Evolutionary conservation across 2,113 vertebrate species (phyloP).

Genomic region (Chaenocephalus aceratus): DNA sequence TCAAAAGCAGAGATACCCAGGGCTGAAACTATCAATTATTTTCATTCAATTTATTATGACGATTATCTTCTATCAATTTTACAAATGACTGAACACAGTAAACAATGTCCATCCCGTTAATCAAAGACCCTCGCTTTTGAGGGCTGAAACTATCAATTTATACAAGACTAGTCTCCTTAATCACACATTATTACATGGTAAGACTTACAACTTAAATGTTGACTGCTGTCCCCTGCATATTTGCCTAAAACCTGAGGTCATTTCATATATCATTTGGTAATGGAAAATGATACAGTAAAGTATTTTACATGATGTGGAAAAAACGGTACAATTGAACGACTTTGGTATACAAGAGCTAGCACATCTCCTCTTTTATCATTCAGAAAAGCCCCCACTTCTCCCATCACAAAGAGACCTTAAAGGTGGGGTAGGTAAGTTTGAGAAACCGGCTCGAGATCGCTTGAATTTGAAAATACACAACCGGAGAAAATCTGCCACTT

Average conservation of each 20-base stretch:
- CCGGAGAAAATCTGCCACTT: no score
- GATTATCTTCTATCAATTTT: no score
- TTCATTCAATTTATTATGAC: no score
- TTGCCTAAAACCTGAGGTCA: not conserved
- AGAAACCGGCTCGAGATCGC: no score
- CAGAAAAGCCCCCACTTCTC: not conserved
- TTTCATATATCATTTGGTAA: not conserved
- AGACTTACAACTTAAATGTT: slow-evolving; percentile 2
- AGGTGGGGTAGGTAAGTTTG: no score
- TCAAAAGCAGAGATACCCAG: not conserved
- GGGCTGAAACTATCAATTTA: not conserved
- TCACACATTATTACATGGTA: slow-evolving; percentile 6
- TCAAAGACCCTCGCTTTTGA: no score
- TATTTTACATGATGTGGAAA: not conserved
- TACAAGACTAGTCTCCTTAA: slow-evolving; percentile 45
- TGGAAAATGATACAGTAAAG: not conserved
- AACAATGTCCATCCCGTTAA: no score
- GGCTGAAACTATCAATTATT: no score
- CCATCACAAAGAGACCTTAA: not conserved
- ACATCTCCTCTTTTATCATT: not conserved
- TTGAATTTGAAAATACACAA: no score
- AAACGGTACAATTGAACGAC: not conserved
- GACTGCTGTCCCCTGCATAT: not conserved
- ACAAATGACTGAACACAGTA: no score
- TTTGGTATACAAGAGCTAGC: not conserved